A percentile compares a stretch with the other conserved stretches of the same genome.
These are phyloP conservation scores for Zoanthus gigantus DNA, from an alignment of 92 coral and sea anemone species.

Conservation along the genomic window DNA sequence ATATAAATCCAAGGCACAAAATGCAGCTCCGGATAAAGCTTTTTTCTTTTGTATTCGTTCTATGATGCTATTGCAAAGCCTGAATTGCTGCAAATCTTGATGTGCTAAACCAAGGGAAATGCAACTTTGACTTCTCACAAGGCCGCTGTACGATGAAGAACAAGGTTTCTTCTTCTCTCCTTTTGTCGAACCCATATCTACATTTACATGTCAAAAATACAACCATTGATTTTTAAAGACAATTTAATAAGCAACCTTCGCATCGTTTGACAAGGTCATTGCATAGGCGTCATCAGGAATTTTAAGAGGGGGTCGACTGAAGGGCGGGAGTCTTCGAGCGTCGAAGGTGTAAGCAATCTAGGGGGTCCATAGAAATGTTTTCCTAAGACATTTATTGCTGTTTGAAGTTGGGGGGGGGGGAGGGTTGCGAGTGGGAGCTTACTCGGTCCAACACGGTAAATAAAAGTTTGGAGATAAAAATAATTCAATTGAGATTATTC, in stretches of 20 bases:
- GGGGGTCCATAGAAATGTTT: too few relatives aligned
- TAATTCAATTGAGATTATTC: too few relatives aligned
- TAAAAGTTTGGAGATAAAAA: too few relatives aligned
- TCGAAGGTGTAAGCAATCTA: too few relatives aligned
- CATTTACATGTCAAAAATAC: neutral
- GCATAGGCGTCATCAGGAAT: too few relatives aligned
- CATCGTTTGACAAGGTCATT: too few relatives aligned
- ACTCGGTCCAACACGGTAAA: too few relatives aligned
- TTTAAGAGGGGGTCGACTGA: too few relatives aligned
- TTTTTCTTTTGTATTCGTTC: neutral
- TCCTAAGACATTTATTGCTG: too few relatives aligned
- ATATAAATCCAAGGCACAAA: neutral
- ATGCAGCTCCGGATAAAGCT: neutral
- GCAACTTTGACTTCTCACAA: conserved; percentile 7
- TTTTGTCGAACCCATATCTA: neutral
- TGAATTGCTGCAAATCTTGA: neutral
- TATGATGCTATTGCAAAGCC: neutral
- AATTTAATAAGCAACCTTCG: neutral
- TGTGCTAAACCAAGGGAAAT: neutral
- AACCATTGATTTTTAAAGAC: neutral
- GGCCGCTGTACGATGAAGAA: neutral
- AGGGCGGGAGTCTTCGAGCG: too few relatives aligned
- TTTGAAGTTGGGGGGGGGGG: too few relatives aligned
- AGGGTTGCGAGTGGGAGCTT: too few relatives aligned
- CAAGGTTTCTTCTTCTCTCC: neutral